These are phyloP conservation scores for Exephanes ischioxanthus DNA, from an alignment of 2,888 invertebrate species.

Conservation along the genomic window DNA sequence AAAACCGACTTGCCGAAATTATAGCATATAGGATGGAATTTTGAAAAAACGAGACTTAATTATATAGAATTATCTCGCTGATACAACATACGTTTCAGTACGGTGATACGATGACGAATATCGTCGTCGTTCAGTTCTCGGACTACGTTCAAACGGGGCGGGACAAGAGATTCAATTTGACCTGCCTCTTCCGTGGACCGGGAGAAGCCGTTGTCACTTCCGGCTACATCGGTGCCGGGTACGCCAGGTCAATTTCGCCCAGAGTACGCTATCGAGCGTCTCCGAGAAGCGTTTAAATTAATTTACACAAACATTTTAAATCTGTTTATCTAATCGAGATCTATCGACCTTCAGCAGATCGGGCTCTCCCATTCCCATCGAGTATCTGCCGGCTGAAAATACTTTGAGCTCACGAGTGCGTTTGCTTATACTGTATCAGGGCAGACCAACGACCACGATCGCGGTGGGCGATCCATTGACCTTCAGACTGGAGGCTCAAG, in stretches of 20 bases:
- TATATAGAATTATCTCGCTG: neutral
- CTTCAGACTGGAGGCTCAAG: slow-evolving; percentile 95
- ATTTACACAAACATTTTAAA: neutral
- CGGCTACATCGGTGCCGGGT: slow-evolving; percentile 96
- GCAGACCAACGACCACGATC: slow-evolving; percentile 96
- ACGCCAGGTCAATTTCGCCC: slow-evolving; percentile 79
- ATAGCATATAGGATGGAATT: no score
- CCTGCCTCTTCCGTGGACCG: slow-evolving; percentile 96
- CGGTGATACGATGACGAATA: slow-evolving; percentile 97
- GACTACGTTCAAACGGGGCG: slow-evolving; percentile 96
- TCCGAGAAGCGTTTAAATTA: slow-evolving; percentile 17
- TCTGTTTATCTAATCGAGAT: slow-evolving; percentile 35
- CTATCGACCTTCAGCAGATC: slow-evolving; percentile 87
- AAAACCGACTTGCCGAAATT: no score
- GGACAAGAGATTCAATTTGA: slow-evolving; percentile 96
- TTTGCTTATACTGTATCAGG: slow-evolving; percentile 94
- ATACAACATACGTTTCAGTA: slow-evolving; percentile 86
- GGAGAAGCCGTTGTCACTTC: slow-evolving; percentile 97
- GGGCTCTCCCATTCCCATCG: slow-evolving; percentile 96
- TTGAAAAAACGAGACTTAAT: neutral
- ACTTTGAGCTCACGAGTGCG: slow-evolving; percentile 95
- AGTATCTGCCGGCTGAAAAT: slow-evolving; percentile 96
- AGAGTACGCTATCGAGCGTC: neutral
- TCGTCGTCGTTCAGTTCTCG: slow-evolving; percentile 97
- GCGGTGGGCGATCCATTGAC: slow-evolving; percentile 97